phyloP scores from a whole-genome alignment of 2,797 vertebrate species.

The Oryzias dopingdopingensis region DNA sequence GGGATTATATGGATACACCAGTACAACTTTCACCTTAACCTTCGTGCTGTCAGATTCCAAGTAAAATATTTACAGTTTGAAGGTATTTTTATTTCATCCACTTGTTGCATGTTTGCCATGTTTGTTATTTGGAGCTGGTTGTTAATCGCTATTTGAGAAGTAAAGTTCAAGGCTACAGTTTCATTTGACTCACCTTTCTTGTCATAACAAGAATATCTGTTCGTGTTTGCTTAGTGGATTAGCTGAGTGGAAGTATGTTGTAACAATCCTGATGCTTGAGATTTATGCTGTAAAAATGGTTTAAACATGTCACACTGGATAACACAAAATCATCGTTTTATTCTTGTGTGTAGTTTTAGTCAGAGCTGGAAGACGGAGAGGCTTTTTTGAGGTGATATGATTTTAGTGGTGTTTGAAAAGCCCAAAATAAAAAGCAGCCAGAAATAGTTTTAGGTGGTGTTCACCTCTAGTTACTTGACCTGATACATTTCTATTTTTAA shows the following conservation, averaged over 20 bases:
- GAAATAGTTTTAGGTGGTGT: no score
- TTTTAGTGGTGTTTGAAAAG: no score
- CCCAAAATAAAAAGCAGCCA: no score
- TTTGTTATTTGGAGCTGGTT: slow-evolving; percentile 39
- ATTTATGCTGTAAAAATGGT: no score
- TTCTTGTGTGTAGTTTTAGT: no score
- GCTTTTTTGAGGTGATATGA: no score
- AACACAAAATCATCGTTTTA: no score
- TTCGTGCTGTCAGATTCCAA: slow-evolving; percentile 43
- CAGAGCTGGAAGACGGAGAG: no score
- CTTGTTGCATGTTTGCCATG: slow-evolving; percentile 24
- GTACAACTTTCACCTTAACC: slow-evolving; percentile 28
- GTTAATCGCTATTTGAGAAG: slow-evolving; percentile 34
- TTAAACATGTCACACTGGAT: no score
- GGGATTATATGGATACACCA: no score
- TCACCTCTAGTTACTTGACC: no score
- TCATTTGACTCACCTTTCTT: slow-evolving; percentile 31
- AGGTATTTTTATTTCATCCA: slow-evolving; percentile 44
- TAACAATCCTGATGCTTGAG: slow-evolving; percentile 8
- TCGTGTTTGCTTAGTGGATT: slow-evolving; percentile 2
- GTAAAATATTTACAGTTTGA: slow-evolving; percentile 61
- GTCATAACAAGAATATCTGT: slow-evolving; percentile 20
- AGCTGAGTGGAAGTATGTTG: slow-evolving; percentile 11
- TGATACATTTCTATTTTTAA: no score
- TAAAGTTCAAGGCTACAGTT: slow-evolving; percentile 65